These are phyloP conservation scores for Myotis pilosus DNA, from an alignment of 2,797 vertebrate genomes.

Conservation along the genomic window DNA sequence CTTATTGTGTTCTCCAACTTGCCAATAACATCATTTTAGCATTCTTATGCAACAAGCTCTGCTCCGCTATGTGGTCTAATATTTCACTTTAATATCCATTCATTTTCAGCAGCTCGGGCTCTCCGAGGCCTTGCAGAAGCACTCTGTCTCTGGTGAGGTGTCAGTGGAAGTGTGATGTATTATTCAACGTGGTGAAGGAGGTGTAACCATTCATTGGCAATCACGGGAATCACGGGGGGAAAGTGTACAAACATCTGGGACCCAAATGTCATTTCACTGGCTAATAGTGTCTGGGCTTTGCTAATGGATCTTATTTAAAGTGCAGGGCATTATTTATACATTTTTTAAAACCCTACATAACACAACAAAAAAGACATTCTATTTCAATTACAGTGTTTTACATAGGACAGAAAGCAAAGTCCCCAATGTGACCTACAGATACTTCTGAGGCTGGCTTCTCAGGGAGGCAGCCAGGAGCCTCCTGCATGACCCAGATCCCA, in stretches of 20 bases:
- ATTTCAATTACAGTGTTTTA: conserved; percentile 39
- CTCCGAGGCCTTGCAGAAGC: conserved; percentile 70
- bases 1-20: conserved; percentile 74
- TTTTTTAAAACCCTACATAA: conserved; percentile 30
- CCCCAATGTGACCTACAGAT: neutral
- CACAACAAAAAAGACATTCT: conserved; percentile 29
- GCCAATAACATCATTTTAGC: conserved; percentile 75
- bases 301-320: conserved; percentile 61
- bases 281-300: neutral
- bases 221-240: conserved; percentile 32
- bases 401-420: neutral
- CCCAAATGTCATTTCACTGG: conserved; percentile 47
- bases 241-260: conserved; percentile 40
- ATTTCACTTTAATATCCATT: conserved; percentile 80
- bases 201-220: conserved; percentile 58
- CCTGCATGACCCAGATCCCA: neutral
- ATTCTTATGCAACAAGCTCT: conserved; percentile 72
- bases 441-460: neutral
- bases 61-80: conserved; percentile 66
- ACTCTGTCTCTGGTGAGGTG: conserved; percentile 62
- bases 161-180: conserved; percentile 64
- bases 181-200: conserved; percentile 60
- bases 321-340: conserved; percentile 27
- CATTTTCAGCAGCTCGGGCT: conserved; percentile 68
- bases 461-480: neutral